phyloP scores from a whole-genome alignment of 2,797 vertebrate species.

The Hipposideros larvatus region DNA sequence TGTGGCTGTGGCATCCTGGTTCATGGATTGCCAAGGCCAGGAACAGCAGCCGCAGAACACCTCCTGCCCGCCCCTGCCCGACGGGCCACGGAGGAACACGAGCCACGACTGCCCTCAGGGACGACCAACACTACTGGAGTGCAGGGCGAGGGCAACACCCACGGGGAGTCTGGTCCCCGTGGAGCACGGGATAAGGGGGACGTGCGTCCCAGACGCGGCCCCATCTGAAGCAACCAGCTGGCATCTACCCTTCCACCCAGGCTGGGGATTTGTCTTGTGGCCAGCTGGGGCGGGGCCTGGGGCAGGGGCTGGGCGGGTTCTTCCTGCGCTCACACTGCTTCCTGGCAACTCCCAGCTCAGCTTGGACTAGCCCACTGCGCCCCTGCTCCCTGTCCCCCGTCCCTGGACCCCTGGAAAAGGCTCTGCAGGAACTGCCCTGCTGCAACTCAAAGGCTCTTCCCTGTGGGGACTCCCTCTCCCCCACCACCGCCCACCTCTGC shows the following conservation, averaged over 20 bases:
- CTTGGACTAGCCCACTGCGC: not conserved
- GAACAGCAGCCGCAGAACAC: conserved; percentile 76
- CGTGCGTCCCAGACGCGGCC: fast-evolving
- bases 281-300: not conserved
- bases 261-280: not conserved
- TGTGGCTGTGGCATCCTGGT: conserved; percentile 91
- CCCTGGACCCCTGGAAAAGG: not conserved
- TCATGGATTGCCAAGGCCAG: conserved; percentile 88
- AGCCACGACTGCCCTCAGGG: no score
- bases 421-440: fast-evolving
- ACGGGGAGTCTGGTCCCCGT: not conserved
- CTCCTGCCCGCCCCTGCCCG: not conserved
- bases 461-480: not conserved
- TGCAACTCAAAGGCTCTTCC: not conserved
- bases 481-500: not conserved
- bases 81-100: not conserved
- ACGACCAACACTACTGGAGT: not conserved
- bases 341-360: not conserved
- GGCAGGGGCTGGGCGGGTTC: fast-evolving
- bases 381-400: not conserved
- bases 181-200: fast-evolving
- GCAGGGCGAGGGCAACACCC: fast-evolving
- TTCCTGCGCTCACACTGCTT: fast-evolving
- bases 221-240: not conserved
- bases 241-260: not conserved